Evolutionary conservation across 1,140 invertebrate species (phyloP), one percentile per base, ranked within the genome.

Genomic region (Lepidurus packardi): DNA sequence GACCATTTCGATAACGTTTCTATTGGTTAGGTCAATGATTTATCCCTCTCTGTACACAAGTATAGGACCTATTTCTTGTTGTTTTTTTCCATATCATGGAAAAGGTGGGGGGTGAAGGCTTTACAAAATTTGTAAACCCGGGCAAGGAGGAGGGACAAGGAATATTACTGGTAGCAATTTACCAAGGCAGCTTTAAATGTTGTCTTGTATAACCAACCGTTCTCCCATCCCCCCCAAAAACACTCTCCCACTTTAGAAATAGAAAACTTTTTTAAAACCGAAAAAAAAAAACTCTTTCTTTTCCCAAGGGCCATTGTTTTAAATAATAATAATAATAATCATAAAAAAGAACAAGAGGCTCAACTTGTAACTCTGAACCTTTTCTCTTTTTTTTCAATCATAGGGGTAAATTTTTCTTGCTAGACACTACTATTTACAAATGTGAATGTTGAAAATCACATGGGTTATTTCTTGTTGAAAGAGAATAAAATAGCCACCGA

Each of bases 401-500:
- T 21, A 65, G 53, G 21, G 53, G 53, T 65, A 65, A 65, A 7
- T 65, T 65, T 65, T 65, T 9, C 53, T 65, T 65, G 8, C 53
- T 65, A 65, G 53, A 65, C 53, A n/a, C 53, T 65, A 65, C 53
- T 65, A 65, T 65, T 65, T 65, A 65, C 53, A 65, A 65, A 65
- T 65, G 53, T 65, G 53, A 65, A 65, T 65, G 53, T 65, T 65
- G 16, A 13, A 65, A 65, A 65, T n/a, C 53, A 65, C 7, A 21
- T 65, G 21, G 53, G 53, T 65, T 65, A 65, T 65, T 65, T 34
- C 21, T 65, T 65, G 53, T 65, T 65, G n/a, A 65, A 65, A 65
- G 53, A 65, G 21, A n/a, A 65, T n/a, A 65, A 65, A n/a, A 21
- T 13, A 65, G 53, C 53, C 53, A 65, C 53, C 13, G 53, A 65